Conservation (phyloP, 2,113 vertebrate genomes). For the Halichoeres trimaculatus region DNA sequence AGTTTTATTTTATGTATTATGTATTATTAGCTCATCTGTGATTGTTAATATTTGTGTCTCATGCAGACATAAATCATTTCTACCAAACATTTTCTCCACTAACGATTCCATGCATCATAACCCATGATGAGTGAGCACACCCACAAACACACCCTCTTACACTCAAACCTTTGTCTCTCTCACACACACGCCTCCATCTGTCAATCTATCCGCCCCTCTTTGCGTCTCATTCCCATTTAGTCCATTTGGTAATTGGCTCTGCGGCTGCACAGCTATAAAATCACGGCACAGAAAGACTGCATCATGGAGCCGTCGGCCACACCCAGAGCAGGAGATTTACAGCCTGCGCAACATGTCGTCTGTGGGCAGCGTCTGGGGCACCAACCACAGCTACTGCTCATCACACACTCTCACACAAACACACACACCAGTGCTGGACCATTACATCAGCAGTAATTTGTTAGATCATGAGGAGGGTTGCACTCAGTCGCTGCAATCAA, state of each 20-base stretch:
- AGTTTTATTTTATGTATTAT: no score
- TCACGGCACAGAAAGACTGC: constrained; percentile 29
- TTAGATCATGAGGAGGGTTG: constrained; percentile 60
- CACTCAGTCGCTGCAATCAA: constrained; percentile 62
- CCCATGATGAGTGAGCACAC: constrained; percentile 19
- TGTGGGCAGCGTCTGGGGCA: constrained; percentile 15
- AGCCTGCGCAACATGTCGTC: constrained; percentile 28
- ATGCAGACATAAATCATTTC: background rate
- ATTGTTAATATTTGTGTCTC: no score
- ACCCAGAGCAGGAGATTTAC: constrained; percentile 67
- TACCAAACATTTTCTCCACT: constrained; percentile 4
- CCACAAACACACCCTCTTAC: constrained; percentile 26
- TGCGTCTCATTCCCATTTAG: constrained; percentile 34
- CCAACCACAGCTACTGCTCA: constrained; percentile 12
- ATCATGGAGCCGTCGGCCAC: constrained; percentile 43
- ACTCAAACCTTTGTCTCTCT: constrained; percentile 5
- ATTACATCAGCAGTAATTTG: constrained; percentile 67
- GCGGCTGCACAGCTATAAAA: constrained; percentile 46
- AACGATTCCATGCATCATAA: constrained; percentile 16
- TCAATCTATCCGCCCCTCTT: constrained; percentile 6
- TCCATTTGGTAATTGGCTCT: constrained; percentile 80
- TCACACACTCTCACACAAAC: constrained; percentile 20
- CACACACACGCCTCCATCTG: constrained; percentile 14
- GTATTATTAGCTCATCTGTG: no score
- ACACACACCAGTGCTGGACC: constrained; percentile 24